Base-by-base conservation (phyloP, 2,888 invertebrate genomes). In the Morpho deidamia region DNA sequence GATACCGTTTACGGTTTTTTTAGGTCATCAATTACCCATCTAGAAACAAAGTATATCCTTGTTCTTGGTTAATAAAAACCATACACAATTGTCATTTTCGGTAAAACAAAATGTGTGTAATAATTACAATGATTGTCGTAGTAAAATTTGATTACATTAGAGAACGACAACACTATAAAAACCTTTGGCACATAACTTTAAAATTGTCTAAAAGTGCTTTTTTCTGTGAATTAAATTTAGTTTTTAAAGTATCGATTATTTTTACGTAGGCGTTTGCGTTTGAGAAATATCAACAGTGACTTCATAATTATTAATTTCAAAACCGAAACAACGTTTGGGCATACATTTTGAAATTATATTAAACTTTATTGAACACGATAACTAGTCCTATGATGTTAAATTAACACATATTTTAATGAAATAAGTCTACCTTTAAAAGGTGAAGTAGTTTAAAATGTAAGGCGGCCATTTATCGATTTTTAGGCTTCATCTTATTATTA, bases 221-320 rank as follows among this genome's bases (percentile, higher is more conserved):
- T 49, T 8, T 14, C 48, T 49, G 58, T 58, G 41, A 51, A 52
- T 51, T 58, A 48, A 11, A 41, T 41, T 51, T 34, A 51, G 46
- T 44, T 50, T 48, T 58, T 55, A 55, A 51, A 55, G 50, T 55
- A 58, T 44, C 11, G 48, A 55, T 52, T 44, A 53, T 37, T 39
- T 49, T 53, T 59, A 57, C 57, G 54, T 59, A 59, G 55, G 52
- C 38, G 14, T 57, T 53, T 45, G 45, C 54, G 55, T 43, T 48
- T 44, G 43, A 40, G 59, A 57, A 59, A 59, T 59, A 56, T 44
- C 44, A 52, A 50, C 59, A 59, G 59, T 59, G 59, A 59, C 59
- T 59, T 59, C 59, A 57, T 55, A 23, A 23, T 44, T 38, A 46
- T 51, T 49, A 46, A 33, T 37, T 35, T 7, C n/a, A 23, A 23